Percentiles rank a stretch among this genome's conserved stretches.
These are phyloP conservation scores for Hipposideros armiger DNA, from an alignment of 2,113 vertebrate species.

Conservation along the genomic window DNA sequence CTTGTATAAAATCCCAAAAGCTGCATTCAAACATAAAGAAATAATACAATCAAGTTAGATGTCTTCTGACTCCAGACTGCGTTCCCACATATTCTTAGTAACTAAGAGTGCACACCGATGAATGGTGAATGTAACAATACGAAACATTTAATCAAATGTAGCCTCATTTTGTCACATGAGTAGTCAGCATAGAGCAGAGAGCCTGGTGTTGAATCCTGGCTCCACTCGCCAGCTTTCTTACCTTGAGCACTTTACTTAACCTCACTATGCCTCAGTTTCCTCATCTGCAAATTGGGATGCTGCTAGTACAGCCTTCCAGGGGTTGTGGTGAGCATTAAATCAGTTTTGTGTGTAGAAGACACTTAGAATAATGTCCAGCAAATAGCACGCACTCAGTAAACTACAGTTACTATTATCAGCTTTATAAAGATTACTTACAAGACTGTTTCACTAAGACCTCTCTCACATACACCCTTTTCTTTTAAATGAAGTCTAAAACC, in stretches of 20 bases:
- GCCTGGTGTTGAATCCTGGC: background rate
- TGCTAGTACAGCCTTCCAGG: background rate
- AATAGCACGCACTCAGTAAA: background rate
- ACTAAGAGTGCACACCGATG: background rate
- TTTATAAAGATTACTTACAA: background rate
- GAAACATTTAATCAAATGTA: background rate
- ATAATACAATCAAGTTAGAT: background rate
- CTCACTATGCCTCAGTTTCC: background rate
- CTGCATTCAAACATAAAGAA: slow-evolving; percentile 16
- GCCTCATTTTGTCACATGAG: background rate
- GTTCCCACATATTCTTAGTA: background rate
- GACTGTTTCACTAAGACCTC: background rate
- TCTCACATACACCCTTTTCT: background rate
- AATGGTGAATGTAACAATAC: background rate
- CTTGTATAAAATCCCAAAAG: background rate
- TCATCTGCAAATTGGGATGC: background rate
- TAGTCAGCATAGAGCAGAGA: background rate
- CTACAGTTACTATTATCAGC: background rate
- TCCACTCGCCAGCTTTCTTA: background rate
- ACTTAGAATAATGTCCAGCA: background rate
- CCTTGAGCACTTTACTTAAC: background rate
- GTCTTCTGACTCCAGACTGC: background rate
- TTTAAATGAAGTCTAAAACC: background rate
- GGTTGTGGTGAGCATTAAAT: background rate
- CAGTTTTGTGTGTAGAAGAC: background rate